phyloP scores from a whole-genome alignment of 2,888 invertebrate genomes.

The Volucella zonaria region DNA sequence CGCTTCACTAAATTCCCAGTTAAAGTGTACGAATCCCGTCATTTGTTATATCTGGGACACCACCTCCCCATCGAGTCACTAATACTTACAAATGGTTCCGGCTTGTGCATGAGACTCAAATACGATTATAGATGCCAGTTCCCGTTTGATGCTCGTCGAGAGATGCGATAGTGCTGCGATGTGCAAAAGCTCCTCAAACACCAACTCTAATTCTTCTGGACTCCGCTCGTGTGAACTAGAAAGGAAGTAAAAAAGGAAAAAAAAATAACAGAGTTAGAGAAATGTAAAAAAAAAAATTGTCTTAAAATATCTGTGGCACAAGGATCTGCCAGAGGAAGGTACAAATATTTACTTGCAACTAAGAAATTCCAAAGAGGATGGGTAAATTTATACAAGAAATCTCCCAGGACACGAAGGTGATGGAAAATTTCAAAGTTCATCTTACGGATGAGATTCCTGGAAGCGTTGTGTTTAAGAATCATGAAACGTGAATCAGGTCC shows the following conservation, averaged over 20 bases:
- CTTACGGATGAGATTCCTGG: slow-evolving; percentile 18
- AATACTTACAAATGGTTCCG: slow-evolving; percentile 89
- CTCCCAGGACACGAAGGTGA: slow-evolving; percentile 4
- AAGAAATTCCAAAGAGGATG: background rate
- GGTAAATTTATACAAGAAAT: slow-evolving; percentile 28
- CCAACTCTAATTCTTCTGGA: slow-evolving; percentile 90
- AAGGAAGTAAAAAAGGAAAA: slow-evolving; percentile 50
- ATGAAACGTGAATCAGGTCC: background rate
- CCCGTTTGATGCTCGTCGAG: slow-evolving; percentile 91
- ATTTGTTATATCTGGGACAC: slow-evolving; percentile 12
- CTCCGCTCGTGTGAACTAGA: slow-evolving; percentile 89
- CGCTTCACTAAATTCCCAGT: slow-evolving; percentile 40
- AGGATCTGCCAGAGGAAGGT: background rate
- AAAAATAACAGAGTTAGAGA: background rate
- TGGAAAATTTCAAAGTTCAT: slow-evolving; percentile 62
- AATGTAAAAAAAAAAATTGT: slow-evolving; percentile 1
- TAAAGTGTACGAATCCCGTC: background rate
- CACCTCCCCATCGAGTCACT: background rate
- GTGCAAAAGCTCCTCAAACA: slow-evolving; percentile 91
- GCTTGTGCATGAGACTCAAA: slow-evolving; percentile 91
- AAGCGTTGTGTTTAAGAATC: slow-evolving; percentile 9
- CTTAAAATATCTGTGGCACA: slow-evolving; percentile 26
- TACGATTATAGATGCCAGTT: slow-evolving; percentile 90
- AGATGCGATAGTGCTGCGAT: slow-evolving; percentile 91
- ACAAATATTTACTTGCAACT: slow-evolving; percentile 7